Evolutionary conservation across 2,113 vertebrate species (phyloP).

Genomic region (Ia io): DNA sequence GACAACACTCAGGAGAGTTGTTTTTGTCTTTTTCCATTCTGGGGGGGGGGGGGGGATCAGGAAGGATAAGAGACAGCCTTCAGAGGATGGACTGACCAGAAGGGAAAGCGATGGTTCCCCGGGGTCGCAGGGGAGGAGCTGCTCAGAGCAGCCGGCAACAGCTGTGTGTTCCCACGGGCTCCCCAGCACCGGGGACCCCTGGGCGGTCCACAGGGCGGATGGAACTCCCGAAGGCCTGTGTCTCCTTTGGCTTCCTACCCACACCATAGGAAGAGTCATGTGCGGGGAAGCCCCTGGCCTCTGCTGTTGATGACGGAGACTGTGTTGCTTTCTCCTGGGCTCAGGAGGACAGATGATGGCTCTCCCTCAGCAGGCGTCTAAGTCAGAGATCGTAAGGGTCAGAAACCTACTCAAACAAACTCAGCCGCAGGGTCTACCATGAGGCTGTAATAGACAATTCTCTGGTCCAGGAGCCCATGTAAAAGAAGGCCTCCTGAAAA

Average conservation of each 20-base stretch:
- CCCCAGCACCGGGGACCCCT: neutral
- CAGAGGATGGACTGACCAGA: neutral
- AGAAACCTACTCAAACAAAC: neutral
- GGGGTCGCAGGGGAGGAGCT: neutral
- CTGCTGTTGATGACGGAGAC: neutral
- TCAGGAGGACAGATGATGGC: neutral
- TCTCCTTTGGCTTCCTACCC: neutral
- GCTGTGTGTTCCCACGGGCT: neutral
- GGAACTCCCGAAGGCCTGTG: neutral
- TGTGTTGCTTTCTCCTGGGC: neutral
- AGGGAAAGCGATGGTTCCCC: neutral
- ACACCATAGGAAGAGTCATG: neutral
- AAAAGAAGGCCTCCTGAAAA: neutral
- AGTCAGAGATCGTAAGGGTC: neutral
- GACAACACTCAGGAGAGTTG: neutral
- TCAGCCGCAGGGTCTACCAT: neutral
- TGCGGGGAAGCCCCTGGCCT: neutral
- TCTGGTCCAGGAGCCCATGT: neutral
- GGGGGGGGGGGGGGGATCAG: neutral
- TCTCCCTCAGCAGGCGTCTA: neutral
- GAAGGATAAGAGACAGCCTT: neutral
- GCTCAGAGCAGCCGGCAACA: neutral
- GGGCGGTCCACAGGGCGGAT: accelerated
- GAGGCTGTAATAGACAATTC: neutral
- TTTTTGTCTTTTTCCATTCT: neutral